Percentiles rank a stretch among this genome's conserved stretches.
phyloP scores from a whole-genome alignment of 2,113 vertebrate species.

The Tenrec ecaudatus region DNA sequence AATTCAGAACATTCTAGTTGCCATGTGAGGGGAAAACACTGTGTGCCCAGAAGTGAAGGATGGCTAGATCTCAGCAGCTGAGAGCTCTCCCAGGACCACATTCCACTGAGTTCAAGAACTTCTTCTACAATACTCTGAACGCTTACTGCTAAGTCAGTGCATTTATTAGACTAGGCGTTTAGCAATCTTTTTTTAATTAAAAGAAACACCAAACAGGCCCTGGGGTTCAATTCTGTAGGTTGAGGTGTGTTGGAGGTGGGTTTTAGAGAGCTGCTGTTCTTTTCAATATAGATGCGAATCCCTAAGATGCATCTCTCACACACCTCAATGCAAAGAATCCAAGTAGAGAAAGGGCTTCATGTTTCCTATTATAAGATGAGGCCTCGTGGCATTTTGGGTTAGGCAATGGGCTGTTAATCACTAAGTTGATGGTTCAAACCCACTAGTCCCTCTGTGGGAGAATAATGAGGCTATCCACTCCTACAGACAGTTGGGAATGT shows the following conservation, averaged over 20 bases:
- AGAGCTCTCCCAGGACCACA: background rate
- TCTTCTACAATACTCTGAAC: background rate
- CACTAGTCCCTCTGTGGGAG: no score
- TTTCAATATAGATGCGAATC: background rate
- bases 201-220: background rate
- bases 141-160: background rate
- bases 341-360: no score
- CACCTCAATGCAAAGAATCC: no score
- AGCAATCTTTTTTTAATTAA: background rate
- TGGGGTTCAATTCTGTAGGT: slow-evolving; percentile 11
- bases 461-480: no score
- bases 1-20: no score
- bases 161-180: no score
- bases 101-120: background rate
- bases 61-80: background rate
- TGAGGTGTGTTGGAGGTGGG: background rate
- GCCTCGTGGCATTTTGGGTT: no score
- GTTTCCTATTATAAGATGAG: no score
- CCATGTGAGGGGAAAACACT: no score
- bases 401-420: no score
- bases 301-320: background rate
- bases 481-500: no score
- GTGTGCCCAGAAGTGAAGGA: background rate
- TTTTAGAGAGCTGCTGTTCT: background rate
- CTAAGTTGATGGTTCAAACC: no score